Base-by-base conservation (phyloP, 2,888 invertebrate genomes). In the Corbicula japonica region DNA sequence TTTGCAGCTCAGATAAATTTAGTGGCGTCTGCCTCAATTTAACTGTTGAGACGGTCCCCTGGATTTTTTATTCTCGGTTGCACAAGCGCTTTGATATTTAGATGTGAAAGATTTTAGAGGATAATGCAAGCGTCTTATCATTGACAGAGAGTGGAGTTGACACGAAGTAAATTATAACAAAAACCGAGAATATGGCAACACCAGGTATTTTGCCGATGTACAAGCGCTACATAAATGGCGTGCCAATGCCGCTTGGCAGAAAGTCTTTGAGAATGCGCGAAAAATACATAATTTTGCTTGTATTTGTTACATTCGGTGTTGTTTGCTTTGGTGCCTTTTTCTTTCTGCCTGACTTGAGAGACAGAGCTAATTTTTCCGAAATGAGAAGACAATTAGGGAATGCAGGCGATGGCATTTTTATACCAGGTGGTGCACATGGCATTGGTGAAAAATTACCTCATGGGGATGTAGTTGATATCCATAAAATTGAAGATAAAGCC, bases 291-390 rank as follows among this genome's bases (percentile, higher is more conserved):
- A 97, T 98, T 92, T 95, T 97, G 90, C 95, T 98, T 92, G 97
- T 98, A 92, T 96, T 98, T 94, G 95, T 96, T 93, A 97, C 97
- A 89, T 96, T 98, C 94, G 97, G 97, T 89, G 95, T 97, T 91
- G 96, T 98, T 90, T 98, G 98, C 95, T 97, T 98, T 95, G 98
- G 98, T 89, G 96, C 96, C 89, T 97, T 98, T 93, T 98, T 98
- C 94, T 97, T 97, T 94, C 94, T 98, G 90, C 98, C 98, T 93
- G 96, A 97, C 92, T 96, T 98, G 90, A 97, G 97, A 93, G 97
- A 90, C 41, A 76, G 87, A 52, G 90, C 90, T 1, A 88, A 83
- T 54, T 87, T 91, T 44, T 82, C 83, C 23, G 87, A 88, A 66
- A 83, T 91, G 69, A 79, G 80, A 60, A 82, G 82, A 66, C 88